Percentiles rank a stretch among this genome's conserved stretches.
Conservation (phyloP, 2,888 invertebrate species). For the Ashinkailepas kermadecensis region DNA sequence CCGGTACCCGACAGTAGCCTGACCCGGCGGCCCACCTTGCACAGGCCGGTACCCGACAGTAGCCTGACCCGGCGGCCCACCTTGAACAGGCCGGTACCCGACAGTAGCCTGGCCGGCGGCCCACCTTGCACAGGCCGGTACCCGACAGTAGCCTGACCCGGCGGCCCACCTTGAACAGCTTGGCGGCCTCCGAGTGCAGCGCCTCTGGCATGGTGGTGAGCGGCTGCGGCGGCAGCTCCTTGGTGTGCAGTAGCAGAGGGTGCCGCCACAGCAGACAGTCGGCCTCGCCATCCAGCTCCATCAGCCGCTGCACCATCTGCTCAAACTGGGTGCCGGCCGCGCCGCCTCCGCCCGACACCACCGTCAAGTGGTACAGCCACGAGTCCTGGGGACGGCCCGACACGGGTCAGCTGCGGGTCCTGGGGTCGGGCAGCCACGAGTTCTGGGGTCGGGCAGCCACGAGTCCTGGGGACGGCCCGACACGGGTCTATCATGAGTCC, state of each 20-base stretch:
- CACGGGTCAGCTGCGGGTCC: too few species aligned
- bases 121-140: slow-evolving; percentile 53
- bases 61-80: too few species aligned
- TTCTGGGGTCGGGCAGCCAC: too few species aligned
- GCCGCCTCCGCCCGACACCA: slow-evolving; percentile 78
- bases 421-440: too few species aligned
- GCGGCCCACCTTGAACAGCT: slow-evolving; percentile 72
- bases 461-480: too few species aligned
- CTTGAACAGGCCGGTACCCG: too few species aligned
- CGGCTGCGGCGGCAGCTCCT: slow-evolving; percentile 81
- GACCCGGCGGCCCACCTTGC: slow-evolving; percentile 54
- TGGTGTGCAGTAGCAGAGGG: slow-evolving; percentile 79
- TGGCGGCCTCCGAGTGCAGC: slow-evolving; percentile 82
- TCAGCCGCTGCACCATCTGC: slow-evolving; percentile 86
- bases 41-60: too few species aligned
- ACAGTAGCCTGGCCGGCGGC: too few species aligned
- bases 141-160: too few species aligned
- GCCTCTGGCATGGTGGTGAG: slow-evolving; percentile 85
- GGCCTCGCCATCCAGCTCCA: slow-evolving; percentile 89
- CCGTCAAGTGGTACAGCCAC: slow-evolving; percentile 62
- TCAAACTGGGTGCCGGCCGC: slow-evolving; percentile 93
- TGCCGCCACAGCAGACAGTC: slow-evolving; percentile 90
- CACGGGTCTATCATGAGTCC: too few species aligned
- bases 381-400: slow-evolving; percentile 44
- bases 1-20: too few species aligned